Conservation (phyloP, 2,888 invertebrate genomes). For the Phengaris alcon region DNA sequence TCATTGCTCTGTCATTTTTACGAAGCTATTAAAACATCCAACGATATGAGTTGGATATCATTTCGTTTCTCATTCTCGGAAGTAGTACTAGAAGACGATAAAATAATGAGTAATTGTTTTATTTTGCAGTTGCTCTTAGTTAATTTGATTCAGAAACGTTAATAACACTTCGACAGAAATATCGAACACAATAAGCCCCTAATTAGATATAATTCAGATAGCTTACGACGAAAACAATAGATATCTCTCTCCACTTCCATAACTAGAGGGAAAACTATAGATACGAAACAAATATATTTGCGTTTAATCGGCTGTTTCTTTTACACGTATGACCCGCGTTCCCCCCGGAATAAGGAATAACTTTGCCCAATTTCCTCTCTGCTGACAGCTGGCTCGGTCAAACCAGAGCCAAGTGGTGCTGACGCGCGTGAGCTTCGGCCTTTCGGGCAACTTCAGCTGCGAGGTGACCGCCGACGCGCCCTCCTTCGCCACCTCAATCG, state of each 20-base stretch:
- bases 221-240: background rate
- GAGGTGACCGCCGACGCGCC: slow-evolving; percentile 85
- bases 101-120: background rate
- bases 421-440: slow-evolving; percentile 82
- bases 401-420: slow-evolving; percentile 84
- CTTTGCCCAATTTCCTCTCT: slow-evolving; percentile 11
- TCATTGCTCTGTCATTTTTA: slow-evolving; percentile 21
- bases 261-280: background rate
- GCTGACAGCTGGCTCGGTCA: slow-evolving; percentile 80
- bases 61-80: slow-evolving; percentile 12
- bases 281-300: background rate
- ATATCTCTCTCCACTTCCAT: no score
- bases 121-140: background rate
- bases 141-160: background rate
- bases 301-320: no score
- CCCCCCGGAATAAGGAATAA: no score
- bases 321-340: no score
- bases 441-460: slow-evolving; percentile 85
- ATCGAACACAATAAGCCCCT: background rate
- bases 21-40: slow-evolving; percentile 24
- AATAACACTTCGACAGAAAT: background rate
- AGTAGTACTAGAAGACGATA: background rate
- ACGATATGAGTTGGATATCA: slow-evolving; percentile 13
- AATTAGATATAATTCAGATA: background rate
- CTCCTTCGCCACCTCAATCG: slow-evolving; percentile 82